These are phyloP conservation scores for Trachelus stipa DNA, from an alignment of 2,888 invertebrate genomes.

Conservation along the genomic window DNA sequence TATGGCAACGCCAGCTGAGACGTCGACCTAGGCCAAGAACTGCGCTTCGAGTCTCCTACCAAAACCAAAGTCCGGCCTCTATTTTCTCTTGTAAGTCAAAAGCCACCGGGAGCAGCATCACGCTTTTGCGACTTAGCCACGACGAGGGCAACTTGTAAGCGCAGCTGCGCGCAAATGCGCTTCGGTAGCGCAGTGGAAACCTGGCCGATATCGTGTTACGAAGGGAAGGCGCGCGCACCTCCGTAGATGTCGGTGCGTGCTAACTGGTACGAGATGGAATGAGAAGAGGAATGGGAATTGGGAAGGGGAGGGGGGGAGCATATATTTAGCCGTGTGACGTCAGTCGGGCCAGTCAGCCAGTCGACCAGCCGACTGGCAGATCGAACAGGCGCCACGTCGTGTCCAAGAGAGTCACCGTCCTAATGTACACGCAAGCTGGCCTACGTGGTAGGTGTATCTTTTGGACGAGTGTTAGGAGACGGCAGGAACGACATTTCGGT, in stretches of 20 bases:
- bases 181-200: not conserved
- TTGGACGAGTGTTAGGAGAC: not conserved
- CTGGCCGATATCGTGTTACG: constrained; percentile 8
- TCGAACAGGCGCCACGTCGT: not conserved
- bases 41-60: not conserved
- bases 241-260: constrained; percentile 9
- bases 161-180: not conserved
- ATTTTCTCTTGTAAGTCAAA: not conserved
- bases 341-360: constrained; percentile 15
- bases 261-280: constrained; percentile 6
- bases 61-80: not conserved
- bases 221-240: not conserved
- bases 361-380: not conserved
- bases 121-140: not conserved
- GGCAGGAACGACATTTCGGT: not conserved
- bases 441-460: not conserved
- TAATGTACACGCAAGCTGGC: not conserved
- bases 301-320: constrained; percentile 1
- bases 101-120: not conserved
- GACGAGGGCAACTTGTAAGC: not conserved
- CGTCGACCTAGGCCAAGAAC: not conserved
- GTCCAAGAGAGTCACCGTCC: not conserved
- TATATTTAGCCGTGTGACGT: constrained; percentile 24
- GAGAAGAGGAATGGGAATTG: not conserved
- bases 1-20: not conserved